phyloP scores from a whole-genome alignment of 2,113 vertebrate genomes.

The Daboia siamensis region DNA sequence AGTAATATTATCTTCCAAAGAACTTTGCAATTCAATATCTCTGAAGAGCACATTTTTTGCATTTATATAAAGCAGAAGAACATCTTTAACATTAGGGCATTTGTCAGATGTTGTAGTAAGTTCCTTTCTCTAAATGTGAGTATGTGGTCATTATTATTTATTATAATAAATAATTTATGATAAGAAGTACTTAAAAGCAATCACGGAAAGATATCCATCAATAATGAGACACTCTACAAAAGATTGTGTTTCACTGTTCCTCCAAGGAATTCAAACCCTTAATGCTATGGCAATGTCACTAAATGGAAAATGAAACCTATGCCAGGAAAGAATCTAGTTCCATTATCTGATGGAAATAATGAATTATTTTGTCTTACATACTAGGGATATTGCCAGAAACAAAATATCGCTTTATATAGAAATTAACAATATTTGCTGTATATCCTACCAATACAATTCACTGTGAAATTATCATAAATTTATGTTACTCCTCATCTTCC shows the following conservation, averaged over 20 bases:
- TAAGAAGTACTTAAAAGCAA: background rate
- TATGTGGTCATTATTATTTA: background rate
- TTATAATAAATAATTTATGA: background rate
- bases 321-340: background rate
- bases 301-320: background rate
- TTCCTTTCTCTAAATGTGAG: slow-evolving; percentile 26
- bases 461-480: background rate
- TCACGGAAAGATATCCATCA: background rate
- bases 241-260: slow-evolving; percentile 16
- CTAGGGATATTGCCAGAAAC: background rate
- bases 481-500: background rate
- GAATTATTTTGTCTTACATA: background rate
- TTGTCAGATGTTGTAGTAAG: slow-evolving; percentile 33
- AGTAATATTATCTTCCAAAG: background rate
- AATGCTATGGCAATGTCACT: background rate
- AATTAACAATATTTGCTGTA: background rate
- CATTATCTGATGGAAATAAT: background rate
- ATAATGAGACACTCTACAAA: slow-evolving; percentile 21
- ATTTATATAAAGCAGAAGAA: background rate
- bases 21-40: background rate
- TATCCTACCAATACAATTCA: background rate
- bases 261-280: background rate
- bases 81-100: slow-evolving; percentile 17
- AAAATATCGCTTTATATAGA: background rate
- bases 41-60: background rate